phyloP scores from a whole-genome alignment of 2,888 invertebrate genomes.

The Troilus luridus region DNA sequence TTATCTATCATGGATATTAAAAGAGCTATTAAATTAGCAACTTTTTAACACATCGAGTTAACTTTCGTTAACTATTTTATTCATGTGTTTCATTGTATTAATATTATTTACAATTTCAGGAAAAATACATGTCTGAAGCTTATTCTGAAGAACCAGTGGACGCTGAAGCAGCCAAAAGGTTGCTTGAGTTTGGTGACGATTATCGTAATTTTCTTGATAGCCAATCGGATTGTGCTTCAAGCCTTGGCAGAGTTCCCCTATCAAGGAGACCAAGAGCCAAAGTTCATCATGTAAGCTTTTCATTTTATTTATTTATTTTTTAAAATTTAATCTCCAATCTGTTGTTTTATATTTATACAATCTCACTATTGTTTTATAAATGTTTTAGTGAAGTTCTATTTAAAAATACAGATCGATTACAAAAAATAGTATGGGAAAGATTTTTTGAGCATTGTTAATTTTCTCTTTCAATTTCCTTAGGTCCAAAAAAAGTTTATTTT shows the following conservation, averaged over 20 bases:
- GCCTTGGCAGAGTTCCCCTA: slow-evolving; percentile 66
- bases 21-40: too few species aligned
- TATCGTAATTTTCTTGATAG: slow-evolving; percentile 90
- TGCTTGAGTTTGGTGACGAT: slow-evolving; percentile 91
- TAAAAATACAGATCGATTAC: too few species aligned
- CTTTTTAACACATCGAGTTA: too few species aligned
- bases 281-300: slow-evolving; percentile 59
- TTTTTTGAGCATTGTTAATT: too few species aligned
- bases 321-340: background rate
- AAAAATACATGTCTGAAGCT: slow-evolving; percentile 91
- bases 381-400: background rate
- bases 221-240: slow-evolving; percentile 88
- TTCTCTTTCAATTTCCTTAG: too few species aligned
- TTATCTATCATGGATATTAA: too few species aligned
- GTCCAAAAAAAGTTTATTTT: background rate
- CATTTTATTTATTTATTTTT: background rate
- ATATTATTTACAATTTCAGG: slow-evolving; percentile 72
- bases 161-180: slow-evolving; percentile 85
- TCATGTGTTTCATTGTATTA: too few species aligned
- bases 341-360: too few species aligned
- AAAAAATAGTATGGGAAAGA: too few species aligned
- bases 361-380: background rate
- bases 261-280: slow-evolving; percentile 61
- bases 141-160: slow-evolving; percentile 89
- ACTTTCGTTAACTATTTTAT: too few species aligned